phyloP scores from a whole-genome alignment of 2,888 invertebrate species.

The Podabrus alpinus region DNA sequence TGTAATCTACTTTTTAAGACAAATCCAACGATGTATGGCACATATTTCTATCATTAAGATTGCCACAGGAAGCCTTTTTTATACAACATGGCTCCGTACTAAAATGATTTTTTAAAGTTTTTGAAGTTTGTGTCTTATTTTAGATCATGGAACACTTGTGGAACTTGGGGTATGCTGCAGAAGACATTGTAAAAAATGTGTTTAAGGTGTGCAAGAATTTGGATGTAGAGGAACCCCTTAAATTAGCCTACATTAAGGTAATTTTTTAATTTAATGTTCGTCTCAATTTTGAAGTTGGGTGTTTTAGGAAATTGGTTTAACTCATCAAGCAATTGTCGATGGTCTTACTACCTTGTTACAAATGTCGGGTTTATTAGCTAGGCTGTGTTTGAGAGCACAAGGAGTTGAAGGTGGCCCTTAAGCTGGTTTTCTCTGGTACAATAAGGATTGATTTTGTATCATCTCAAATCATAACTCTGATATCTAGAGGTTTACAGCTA shows the following conservation, averaged over 20 bases:
- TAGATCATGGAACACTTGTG: constrained; percentile 86
- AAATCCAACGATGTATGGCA: too few species aligned
- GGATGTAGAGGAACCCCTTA: constrained; percentile 77
- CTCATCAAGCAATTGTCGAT: constrained; percentile 89
- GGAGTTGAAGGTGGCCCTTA: constrained; percentile 8
- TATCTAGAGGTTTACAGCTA: too few species aligned
- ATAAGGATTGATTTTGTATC: background rate
- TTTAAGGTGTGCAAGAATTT: constrained; percentile 92
- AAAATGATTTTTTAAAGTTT: too few species aligned
- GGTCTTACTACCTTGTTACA: constrained; percentile 88
- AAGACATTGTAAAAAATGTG: constrained; percentile 94
- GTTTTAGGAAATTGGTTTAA: constrained; percentile 82
- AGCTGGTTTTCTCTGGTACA: background rate
- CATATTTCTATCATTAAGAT: too few species aligned
- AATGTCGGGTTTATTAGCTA: constrained; percentile 85
- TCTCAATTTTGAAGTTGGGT: background rate
- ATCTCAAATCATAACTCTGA: background rate
- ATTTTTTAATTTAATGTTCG: background rate
- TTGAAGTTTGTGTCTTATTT: constrained; percentile 18
- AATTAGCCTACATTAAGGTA: constrained; percentile 82
- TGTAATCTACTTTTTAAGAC: too few species aligned
- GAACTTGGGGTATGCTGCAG: constrained; percentile 93
- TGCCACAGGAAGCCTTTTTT: too few species aligned
- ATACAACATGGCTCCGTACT: too few species aligned
- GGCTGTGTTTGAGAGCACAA: constrained; percentile 65